Evolutionary conservation across 2,888 invertebrate genomes (phyloP).

Genomic region (Apodemia duryi): DNA sequence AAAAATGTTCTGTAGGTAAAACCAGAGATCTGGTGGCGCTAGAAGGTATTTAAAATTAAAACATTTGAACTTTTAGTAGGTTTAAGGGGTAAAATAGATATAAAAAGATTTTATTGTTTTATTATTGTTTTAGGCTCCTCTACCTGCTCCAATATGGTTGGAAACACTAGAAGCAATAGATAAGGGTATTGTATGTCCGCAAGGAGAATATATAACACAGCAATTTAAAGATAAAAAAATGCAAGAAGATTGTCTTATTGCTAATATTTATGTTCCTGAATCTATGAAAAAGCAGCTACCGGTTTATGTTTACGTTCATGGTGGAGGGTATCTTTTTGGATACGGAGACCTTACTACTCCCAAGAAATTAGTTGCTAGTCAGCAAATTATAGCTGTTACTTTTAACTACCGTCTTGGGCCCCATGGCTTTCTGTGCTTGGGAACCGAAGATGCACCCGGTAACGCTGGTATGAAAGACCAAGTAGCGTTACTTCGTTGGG

Average conservation of each 20-base stretch:
- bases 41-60: too few species aligned
- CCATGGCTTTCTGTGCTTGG: constrained; percentile 47
- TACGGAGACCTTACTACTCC: constrained; percentile 35
- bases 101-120: not conserved
- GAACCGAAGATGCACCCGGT: constrained; percentile 47
- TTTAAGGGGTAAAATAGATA: too few species aligned
- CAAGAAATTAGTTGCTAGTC: constrained; percentile 35
- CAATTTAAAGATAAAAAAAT: constrained; percentile 18
- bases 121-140: constrained; percentile 37
- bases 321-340: constrained; percentile 56
- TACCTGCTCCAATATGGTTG: constrained; percentile 39
- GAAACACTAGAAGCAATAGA: constrained; percentile 38
- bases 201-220: constrained; percentile 20
- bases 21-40: too few species aligned
- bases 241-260: constrained; percentile 37
- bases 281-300: constrained; percentile 38
- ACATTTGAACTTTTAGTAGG: too few species aligned
- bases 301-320: constrained; percentile 59
- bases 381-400: constrained; percentile 41
- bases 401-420: constrained; percentile 49
- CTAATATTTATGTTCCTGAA: constrained; percentile 37
- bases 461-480: constrained; percentile 58
- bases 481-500: constrained; percentile 40
- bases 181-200: constrained; percentile 38
- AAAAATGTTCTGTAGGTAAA: too few species aligned